Evolutionary conservation across 2,113 vertebrate species (phyloP), one percentile per base, ranked within the genome.

Genomic region (Hippoglossus stenolepis): DNA sequence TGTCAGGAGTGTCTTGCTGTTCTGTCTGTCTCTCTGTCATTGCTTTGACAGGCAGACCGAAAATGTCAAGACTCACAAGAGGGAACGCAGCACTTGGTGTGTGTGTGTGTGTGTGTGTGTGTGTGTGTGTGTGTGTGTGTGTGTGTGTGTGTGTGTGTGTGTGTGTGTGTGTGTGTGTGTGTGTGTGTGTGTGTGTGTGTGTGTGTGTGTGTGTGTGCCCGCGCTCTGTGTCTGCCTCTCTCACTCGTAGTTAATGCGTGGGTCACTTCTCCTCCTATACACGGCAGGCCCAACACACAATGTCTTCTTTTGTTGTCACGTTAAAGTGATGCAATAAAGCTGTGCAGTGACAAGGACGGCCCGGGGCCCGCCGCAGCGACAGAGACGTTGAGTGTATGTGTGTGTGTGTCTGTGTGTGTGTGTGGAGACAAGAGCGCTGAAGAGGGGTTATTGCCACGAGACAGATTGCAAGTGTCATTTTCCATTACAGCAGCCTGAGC

Each of bases 401-500:
- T 4, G 26, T 11, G 70, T 17, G 63, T 24, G 58, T 31, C 62
- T 17, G 13, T 11, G 73, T 26, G 71, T 9, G 26, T 9, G 58
- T 73, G 73, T 59, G 79, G 74, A 89, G 92, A 90, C 90, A 61
- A 86, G 87, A 90, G 85, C 89, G 58, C 78, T 92, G 91, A 86
- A 91, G 90, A 91, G 91, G 86, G 89, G 93, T 90, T 94, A 93
- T 93, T 93, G 91, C 92, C 92, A 94, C 87, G 86, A 94, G 93
- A 95, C 94, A 95, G 93, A 95, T 94, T 94, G 94, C 92, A 94
- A 93, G 91, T 95, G 93, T 94, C 93, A 93, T 93, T 95, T 95
- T 93, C 92, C 91, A 94, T 95, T 94, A 94, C 83, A 82, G 89
- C 89, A 86, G 87, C 84, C 74, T 18, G 75, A 87, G 87, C 87